Conservation (phyloP, 2,888 invertebrate species). For the Hypomecis punctinalis region DNA sequence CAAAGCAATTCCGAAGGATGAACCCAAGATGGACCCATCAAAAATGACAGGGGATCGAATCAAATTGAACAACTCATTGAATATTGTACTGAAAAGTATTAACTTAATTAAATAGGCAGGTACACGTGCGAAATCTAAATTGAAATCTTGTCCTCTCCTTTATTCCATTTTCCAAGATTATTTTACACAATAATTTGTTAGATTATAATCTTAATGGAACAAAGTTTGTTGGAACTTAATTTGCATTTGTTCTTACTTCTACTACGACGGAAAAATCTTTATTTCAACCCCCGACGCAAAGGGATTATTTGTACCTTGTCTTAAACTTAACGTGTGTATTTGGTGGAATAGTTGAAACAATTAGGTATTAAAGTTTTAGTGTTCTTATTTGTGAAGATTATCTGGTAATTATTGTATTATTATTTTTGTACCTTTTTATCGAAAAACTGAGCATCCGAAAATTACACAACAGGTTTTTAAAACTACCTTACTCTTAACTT, state of each 20-base stretch:
- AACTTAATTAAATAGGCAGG: slow-evolving; percentile 48
- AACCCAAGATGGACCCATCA: slow-evolving; percentile 59
- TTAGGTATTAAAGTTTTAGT: no score
- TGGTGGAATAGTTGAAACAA: no score
- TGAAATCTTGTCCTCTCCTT: slow-evolving; percentile 43
- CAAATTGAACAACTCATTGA: slow-evolving; percentile 53
- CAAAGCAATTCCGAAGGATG: slow-evolving; percentile 56
- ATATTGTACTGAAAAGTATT: slow-evolving; percentile 54
- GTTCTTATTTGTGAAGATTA: no score
- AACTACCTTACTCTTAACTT: no score
- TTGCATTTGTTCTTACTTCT: slow-evolving; percentile 37
- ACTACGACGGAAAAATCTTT: not conserved
- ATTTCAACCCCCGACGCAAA: no score
- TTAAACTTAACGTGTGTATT: no score
- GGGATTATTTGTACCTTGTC: no score
- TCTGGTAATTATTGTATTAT: no score
- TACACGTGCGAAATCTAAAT: slow-evolving; percentile 41
- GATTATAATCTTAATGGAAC: slow-evolving; percentile 45
- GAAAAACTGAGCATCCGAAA: no score
- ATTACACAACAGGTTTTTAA: no score
- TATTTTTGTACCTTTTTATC: no score
- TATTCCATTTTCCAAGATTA: slow-evolving; percentile 39
- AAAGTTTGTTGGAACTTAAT: slow-evolving; percentile 42
- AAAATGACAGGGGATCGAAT: slow-evolving; percentile 59
- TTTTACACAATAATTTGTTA: slow-evolving; percentile 45